Conservation (phyloP, 2,113 vertebrate genomes). For the Arenaria interpres region DNA sequence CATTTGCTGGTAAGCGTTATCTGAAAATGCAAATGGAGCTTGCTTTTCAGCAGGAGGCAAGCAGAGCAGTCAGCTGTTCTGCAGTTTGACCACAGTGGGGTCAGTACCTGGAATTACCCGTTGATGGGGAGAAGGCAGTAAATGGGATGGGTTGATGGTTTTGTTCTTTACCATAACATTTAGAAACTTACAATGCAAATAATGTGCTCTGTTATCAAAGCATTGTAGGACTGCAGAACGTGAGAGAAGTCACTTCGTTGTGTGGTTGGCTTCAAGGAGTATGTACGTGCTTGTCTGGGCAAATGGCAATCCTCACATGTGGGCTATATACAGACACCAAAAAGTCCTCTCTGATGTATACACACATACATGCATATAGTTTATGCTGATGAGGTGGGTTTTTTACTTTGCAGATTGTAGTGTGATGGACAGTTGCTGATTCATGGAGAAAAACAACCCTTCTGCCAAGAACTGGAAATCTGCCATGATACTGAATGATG, state of each 20-base stretch:
- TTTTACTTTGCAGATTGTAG: slow-evolving; percentile 19
- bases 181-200: background rate
- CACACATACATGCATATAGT: background rate
- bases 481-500: slow-evolving; percentile 6
- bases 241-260: background rate
- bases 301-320: background rate
- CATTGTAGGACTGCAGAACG: background rate
- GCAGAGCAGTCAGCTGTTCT: background rate
- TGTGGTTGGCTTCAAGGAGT: background rate
- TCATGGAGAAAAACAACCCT: slow-evolving; percentile 42
- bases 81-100: background rate
- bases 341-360: background rate
- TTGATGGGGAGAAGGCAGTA: background rate
- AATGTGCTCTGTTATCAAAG: background rate
- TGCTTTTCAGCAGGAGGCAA: background rate
- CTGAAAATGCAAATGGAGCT: background rate
- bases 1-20: background rate
- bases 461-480: slow-evolving; percentile 39
- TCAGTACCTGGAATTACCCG: rapidly evolving
- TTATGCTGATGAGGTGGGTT: slow-evolving; percentile 25
- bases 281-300: background rate
- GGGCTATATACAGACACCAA: background rate
- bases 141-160: background rate
- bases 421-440: slow-evolving; percentile 59
- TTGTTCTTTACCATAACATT: background rate